These are phyloP conservation scores for Eidolon dupreanum DNA, from an alignment of 2,797 vertebrate genomes.

Conservation along the genomic window DNA sequence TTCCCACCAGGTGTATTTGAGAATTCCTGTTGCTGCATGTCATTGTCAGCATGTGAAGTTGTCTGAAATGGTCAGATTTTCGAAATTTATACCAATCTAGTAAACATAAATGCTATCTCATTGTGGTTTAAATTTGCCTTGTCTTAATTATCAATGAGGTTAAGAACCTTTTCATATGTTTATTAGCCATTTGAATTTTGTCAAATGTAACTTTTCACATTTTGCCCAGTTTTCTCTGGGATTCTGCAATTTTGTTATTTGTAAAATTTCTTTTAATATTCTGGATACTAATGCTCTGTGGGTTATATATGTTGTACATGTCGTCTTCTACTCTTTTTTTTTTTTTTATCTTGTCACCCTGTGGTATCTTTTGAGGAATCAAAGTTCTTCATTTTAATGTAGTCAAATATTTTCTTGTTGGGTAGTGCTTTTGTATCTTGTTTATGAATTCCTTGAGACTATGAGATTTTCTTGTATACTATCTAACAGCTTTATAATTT, in stretches of 20 bases:
- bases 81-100: background rate
- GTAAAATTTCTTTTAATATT: background rate
- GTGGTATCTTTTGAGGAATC: background rate
- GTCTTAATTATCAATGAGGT: background rate
- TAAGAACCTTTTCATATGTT: background rate
- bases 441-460: background rate
- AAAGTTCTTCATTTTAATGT: slow-evolving; percentile 16
- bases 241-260: slow-evolving; percentile 43
- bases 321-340: background rate
- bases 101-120: background rate
- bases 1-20: background rate
- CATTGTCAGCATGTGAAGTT: background rate
- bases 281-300: background rate
- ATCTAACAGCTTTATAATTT: slow-evolving; percentile 12
- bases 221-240: background rate
- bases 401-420: background rate
- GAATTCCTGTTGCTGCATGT: background rate
- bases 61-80: background rate
- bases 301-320: background rate
- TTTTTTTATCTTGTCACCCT: background rate
- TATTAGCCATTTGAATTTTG: background rate
- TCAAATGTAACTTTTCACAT: background rate
- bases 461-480: background rate
- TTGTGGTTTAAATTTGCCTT: background rate
- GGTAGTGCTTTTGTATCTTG: background rate